These are phyloP conservation scores for Mimumesa dahlbomi DNA, from an alignment of 2,888 invertebrate genomes.

Conservation along the genomic window DNA sequence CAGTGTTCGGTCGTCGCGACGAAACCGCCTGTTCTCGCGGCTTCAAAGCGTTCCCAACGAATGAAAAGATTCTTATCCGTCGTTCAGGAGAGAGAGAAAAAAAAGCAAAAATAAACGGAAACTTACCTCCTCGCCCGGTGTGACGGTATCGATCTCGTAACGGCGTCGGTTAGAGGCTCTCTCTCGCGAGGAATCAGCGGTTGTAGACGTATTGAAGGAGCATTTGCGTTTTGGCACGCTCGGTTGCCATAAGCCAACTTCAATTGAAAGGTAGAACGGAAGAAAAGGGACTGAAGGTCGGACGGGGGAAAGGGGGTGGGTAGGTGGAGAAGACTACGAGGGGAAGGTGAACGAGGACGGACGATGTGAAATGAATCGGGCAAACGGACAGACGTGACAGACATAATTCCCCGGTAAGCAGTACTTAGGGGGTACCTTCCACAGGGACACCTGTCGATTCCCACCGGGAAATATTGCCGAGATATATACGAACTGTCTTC, in stretches of 20 bases:
- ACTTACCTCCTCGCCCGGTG: neutral
- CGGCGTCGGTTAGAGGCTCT: neutral
- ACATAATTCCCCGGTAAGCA: constrained; percentile 76
- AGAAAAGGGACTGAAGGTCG: constrained; percentile 30
- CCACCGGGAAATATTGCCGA: constrained; percentile 66
- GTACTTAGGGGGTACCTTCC: constrained; percentile 68
- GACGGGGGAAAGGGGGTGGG: constrained; percentile 20
- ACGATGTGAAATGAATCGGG: constrained; percentile 73
- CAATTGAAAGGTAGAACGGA: constrained; percentile 54
- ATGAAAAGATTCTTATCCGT: too few species aligned
- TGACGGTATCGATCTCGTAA: neutral
- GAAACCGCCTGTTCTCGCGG: too few species aligned
- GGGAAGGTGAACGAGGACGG: constrained; percentile 57
- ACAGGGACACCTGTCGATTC: constrained; percentile 76
- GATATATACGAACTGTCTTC: constrained; percentile 56
- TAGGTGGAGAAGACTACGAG: too few species aligned
- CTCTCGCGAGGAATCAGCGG: constrained; percentile 33
- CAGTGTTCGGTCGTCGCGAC: too few species aligned
- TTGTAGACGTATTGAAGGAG: constrained; percentile 56
- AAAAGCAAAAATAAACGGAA: neutral
- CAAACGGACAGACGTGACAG: constrained; percentile 76
- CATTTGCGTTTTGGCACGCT: constrained; percentile 67
- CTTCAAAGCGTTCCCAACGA: too few species aligned
- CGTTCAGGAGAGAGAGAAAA: too few species aligned
- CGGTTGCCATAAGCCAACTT: constrained; percentile 67